Evolutionary conservation across 2,888 invertebrate genomes (phyloP), one percentile per base, ranked within the genome.

Genomic region (Agrochola lychnidis): DNA sequence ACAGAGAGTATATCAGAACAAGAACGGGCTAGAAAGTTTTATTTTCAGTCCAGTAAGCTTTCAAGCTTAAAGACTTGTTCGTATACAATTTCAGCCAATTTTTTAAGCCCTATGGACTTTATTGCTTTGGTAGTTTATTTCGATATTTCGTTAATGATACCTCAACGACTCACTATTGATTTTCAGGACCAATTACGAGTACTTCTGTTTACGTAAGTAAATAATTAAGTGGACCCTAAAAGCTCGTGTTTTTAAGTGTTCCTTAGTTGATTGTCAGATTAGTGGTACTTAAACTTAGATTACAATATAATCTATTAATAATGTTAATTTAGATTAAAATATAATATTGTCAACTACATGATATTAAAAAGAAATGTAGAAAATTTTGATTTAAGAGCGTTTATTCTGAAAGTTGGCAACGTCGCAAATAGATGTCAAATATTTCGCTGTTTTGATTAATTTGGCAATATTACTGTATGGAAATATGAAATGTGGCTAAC

Each of bases 21-120:
- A n/a, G 25, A 63, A 51, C 25, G 16, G n/a, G 0, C 30, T 10
- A 42, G 14, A 63, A 53, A 62, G 22, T 40, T 51, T 70, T 30
- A 57, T 59, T 79, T 79, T 79, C 36, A 79, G 57, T 25, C 51
- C 72, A 79, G 48, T 57, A 71, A 57, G 64, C 73, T 59, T 51
- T 30, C 19, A 22, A 22, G 45, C 64, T 72, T 78, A 64, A 25
- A 51, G 12, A 64, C 51, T 79, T 71, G 25, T 64, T 36, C 0
- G 9, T 62, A 12, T 16, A 51, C 25, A 64, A 51, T 72, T 79
- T 42, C 36, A 79, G 30, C 4, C 42, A 40, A 16, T 42, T 79
- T 77, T 45, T 25, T 57, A 63, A 57, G 71, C 62, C n/a, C 40
- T 40, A 9, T 30, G 1, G 14, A 16, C 57, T 3, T 42, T n/a